A percentile compares a stretch with the other conserved stretches of the same genome.
Conservation (phyloP, 2,113 vertebrate genomes). For the Upupa epops region DNA sequence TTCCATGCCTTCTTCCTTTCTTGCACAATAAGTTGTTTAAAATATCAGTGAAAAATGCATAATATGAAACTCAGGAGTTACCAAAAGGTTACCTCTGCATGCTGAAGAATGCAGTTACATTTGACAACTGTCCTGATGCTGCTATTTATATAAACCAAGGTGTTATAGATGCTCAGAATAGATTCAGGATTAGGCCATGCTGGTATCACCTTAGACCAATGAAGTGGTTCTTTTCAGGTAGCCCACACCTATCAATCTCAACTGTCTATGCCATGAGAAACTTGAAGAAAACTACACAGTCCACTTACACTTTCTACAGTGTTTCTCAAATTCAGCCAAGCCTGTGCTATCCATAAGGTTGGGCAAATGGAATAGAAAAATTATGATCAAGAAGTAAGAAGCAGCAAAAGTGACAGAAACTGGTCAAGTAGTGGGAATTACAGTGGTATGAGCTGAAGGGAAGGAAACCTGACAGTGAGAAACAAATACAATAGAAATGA, state of each 20-base stretch:
- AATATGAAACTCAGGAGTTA: not conserved
- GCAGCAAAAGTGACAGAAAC: not conserved
- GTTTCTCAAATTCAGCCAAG: not conserved
- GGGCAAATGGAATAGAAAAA: not conserved
- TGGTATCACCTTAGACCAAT: not conserved
- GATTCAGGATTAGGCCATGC: not conserved
- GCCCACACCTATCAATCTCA: not conserved
- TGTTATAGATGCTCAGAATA: not conserved
- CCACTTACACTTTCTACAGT: not conserved
- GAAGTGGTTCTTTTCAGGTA: not conserved
- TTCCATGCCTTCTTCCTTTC: not conserved
- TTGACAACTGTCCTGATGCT: not conserved
- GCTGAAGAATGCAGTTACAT: not conserved
- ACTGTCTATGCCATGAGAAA: not conserved
- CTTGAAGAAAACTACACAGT: not conserved
- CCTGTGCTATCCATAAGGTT: not conserved
- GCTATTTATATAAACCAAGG: not conserved
- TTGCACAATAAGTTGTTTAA: not conserved
- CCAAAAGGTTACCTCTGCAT: not conserved
- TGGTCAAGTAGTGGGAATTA: not conserved
- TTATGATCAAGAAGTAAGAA: not conserved
- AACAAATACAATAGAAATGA: not conserved
- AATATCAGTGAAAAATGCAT: not conserved
- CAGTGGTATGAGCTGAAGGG: not conserved
- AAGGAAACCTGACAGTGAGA: not conserved